Percentiles rank a stretch among this genome's conserved stretches.
These are phyloP conservation scores for Celastrina argiolus DNA, from an alignment of 2,888 invertebrate genomes.

Conservation along the genomic window DNA sequence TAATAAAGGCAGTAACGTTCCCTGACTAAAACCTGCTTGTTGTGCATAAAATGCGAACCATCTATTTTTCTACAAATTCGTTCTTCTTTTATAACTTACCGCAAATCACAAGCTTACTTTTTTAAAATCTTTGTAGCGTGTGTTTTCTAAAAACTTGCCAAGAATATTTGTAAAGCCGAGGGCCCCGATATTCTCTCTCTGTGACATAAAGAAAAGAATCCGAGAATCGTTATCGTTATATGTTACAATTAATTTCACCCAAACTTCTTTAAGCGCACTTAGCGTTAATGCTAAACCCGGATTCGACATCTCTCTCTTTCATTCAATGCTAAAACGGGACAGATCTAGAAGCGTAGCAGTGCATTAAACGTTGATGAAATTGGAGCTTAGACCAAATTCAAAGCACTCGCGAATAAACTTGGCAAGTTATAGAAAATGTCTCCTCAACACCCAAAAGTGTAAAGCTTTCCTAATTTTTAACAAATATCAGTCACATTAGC, in stretches of 20 bases:
- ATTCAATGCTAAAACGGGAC: too few species aligned
- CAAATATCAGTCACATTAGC: not conserved
- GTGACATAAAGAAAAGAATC: too few species aligned
- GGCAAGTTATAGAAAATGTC: not conserved
- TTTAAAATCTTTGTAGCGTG: not conserved
- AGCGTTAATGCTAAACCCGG: too few species aligned
- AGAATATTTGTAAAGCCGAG: not conserved
- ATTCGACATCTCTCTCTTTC: too few species aligned
- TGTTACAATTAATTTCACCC: too few species aligned
- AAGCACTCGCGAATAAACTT: not conserved
- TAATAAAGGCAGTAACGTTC: not conserved
- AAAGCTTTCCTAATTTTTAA: not conserved
- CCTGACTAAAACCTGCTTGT: not conserved
- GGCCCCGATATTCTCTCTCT: too few species aligned
- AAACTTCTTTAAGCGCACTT: too few species aligned
- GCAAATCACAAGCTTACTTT: constrained; percentile 3
- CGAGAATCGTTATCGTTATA: too few species aligned
- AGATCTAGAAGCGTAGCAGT: too few species aligned
- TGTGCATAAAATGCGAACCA: not conserved
- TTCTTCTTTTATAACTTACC: not conserved
- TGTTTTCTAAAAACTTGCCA: not conserved
- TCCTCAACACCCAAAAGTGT: not conserved
- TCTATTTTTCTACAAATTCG: not conserved
- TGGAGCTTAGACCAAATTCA: too few species aligned
- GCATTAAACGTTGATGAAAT: too few species aligned